phyloP scores from a whole-genome alignment of 2,888 invertebrate species.

The Scaptomyza tumidula region DNA sequence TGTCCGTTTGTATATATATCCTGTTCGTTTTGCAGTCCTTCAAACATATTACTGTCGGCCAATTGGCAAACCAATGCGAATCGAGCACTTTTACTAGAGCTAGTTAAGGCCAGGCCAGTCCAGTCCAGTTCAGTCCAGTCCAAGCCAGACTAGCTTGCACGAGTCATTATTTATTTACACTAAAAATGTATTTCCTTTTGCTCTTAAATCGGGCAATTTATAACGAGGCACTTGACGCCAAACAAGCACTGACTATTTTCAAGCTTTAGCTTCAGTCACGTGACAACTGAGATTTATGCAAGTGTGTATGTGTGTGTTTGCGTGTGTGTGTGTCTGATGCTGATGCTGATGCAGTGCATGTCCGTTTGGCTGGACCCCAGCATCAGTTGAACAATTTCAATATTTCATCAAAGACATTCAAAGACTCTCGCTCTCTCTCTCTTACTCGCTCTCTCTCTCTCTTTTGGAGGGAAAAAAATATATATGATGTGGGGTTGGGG shows the following conservation, averaged over 20 bases:
- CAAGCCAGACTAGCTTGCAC: conserved; percentile 33
- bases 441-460: background rate
- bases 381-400: conserved; percentile 76
- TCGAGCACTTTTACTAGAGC: conserved; percentile 51
- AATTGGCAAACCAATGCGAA: conserved; percentile 48
- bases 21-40: conserved; percentile 36
- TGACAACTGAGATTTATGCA: conserved; percentile 64
- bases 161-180: conserved; percentile 78
- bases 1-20: conserved; percentile 6
- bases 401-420: conserved; percentile 79
- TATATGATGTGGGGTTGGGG: conserved; percentile 30
- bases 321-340: conserved; percentile 9
- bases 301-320: conserved; percentile 10
- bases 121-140: background rate
- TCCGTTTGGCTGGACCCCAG: conserved; percentile 74
- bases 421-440: conserved; percentile 35
- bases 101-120: background rate
- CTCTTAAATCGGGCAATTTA: conserved; percentile 77
- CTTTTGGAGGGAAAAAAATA: no score
- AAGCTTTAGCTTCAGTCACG: conserved; percentile 51
- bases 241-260: conserved; percentile 37
- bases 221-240: conserved; percentile 78
- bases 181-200: conserved; percentile 77
- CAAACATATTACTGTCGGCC: conserved; percentile 34
- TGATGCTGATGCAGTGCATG: conserved; percentile 49